Evolutionary conservation across 2,888 invertebrate species (phyloP).

Genomic region (Thalpophila matura): DNA sequence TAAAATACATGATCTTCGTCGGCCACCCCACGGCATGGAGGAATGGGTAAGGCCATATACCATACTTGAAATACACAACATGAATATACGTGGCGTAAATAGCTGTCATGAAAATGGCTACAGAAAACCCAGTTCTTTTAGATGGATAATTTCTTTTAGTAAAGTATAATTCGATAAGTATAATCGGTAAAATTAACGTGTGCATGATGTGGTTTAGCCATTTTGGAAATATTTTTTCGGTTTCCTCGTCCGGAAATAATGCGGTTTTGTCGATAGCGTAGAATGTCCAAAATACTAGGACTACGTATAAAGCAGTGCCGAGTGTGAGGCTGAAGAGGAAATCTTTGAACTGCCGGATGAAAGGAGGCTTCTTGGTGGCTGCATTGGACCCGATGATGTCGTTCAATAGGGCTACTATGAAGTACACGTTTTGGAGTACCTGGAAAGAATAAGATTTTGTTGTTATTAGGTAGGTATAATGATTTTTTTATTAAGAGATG

Average conservation of each 20-base stretch:
- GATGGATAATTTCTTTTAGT: constrained; percentile 94
- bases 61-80: constrained; percentile 92
- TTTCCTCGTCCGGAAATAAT: constrained; percentile 95
- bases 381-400: constrained; percentile 94
- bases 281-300: constrained; percentile 96
- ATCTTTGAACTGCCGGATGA: constrained; percentile 93
- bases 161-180: constrained; percentile 93
- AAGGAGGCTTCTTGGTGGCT: constrained; percentile 89
- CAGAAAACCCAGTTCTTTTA: constrained; percentile 91
- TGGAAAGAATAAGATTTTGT: constrained; percentile 72
- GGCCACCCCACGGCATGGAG: constrained; percentile 93
- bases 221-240: constrained; percentile 94
- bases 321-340: constrained; percentile 93
- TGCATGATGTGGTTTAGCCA: constrained; percentile 98
- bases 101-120: constrained; percentile 91
- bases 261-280: constrained; percentile 96
- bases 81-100: constrained; percentile 94
- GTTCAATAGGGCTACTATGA: constrained; percentile 93
- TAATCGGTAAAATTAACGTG: constrained; percentile 94
- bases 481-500: too few relatives aligned
- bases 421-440: constrained; percentile 94
- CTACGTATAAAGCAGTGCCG: constrained; percentile 95
- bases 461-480: too few relatives aligned
- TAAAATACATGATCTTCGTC: constrained; percentile 93
- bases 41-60: constrained; percentile 97